These are phyloP conservation scores for Lamprologus sp. DNA, from an alignment of 2,113 vertebrate species.

Conservation along the genomic window DNA sequence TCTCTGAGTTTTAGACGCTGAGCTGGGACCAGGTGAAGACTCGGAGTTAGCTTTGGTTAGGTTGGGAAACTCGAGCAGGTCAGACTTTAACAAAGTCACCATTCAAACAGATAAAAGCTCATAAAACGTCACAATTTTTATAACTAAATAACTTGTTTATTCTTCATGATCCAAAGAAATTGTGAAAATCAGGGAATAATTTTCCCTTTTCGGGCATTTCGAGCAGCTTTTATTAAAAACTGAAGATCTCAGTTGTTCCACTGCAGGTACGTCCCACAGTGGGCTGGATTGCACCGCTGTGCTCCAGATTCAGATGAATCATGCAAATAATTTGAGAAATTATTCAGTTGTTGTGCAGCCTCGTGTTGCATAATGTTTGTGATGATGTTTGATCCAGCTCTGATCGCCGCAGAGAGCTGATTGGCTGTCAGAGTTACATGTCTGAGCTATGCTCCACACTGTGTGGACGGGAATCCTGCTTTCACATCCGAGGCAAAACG, in stretches of 20 bases:
- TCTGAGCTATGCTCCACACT: neutral
- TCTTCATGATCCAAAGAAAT: neutral
- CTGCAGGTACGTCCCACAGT: neutral
- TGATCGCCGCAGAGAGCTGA: fast-evolving
- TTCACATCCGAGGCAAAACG: fast-evolving
- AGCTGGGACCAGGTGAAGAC: neutral
- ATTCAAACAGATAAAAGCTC: neutral
- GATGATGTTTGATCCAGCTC: neutral
- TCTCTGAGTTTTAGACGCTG: neutral
- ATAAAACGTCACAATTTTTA: neutral
- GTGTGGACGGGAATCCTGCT: neutral
- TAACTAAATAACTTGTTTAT: fast-evolving
- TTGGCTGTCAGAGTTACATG: neutral
- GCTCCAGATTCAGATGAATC: neutral
- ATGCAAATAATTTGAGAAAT: neutral
- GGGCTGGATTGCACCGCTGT: neutral
- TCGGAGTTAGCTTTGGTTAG: neutral
- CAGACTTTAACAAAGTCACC: fast-evolving
- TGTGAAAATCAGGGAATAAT: neutral
- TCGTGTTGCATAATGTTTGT: neutral
- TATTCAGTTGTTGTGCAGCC: neutral
- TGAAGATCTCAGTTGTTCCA: fast-evolving
- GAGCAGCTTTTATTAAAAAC: neutral
- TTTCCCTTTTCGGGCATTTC: fast-evolving
- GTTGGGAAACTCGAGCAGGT: neutral